Evolutionary conservation across 2,113 vertebrate species (phyloP).

Genomic region (Noturus placidus): DNA sequence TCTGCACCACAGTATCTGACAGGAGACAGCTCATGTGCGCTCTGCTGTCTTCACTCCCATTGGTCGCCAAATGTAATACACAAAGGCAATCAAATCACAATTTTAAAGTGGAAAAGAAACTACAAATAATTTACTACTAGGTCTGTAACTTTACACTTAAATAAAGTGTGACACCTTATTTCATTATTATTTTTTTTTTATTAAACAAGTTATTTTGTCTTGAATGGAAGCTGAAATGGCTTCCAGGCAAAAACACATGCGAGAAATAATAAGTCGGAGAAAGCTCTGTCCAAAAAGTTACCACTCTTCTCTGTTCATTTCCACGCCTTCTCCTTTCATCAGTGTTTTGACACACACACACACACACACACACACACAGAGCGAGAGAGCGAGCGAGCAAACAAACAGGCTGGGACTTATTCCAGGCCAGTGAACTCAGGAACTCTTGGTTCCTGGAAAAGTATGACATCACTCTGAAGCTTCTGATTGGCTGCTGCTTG

Average conservation of each 20-base stretch:
- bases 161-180: too few relatives aligned
- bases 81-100: too few relatives aligned
- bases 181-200: too few relatives aligned
- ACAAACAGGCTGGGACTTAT: constrained; percentile 10
- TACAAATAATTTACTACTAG: too few relatives aligned
- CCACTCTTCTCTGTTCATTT: not conserved
- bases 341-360: constrained; percentile 13
- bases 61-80: too few relatives aligned
- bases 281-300: not conserved
- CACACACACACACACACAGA: too few relatives aligned
- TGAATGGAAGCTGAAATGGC: not conserved
- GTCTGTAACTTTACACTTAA: too few relatives aligned
- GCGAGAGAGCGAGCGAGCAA: too few relatives aligned
- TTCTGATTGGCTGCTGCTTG: constrained; percentile 35
- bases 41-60: too few relatives aligned
- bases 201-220: not conserved
- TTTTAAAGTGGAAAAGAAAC: too few relatives aligned
- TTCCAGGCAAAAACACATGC: not conserved
- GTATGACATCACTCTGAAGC: constrained; percentile 37
- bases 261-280: not conserved
- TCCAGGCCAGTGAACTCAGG: constrained; percentile 39
- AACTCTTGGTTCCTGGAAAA: constrained; percentile 40
- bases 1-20: too few relatives aligned
- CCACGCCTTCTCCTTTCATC: constrained; percentile 5
- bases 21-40: too few relatives aligned